Percentiles rank a stretch among this genome's conserved stretches.
These are phyloP conservation scores for Sitophilus oryzae DNA, from an alignment of 1,140 invertebrate species.

Conservation along the genomic window DNA sequence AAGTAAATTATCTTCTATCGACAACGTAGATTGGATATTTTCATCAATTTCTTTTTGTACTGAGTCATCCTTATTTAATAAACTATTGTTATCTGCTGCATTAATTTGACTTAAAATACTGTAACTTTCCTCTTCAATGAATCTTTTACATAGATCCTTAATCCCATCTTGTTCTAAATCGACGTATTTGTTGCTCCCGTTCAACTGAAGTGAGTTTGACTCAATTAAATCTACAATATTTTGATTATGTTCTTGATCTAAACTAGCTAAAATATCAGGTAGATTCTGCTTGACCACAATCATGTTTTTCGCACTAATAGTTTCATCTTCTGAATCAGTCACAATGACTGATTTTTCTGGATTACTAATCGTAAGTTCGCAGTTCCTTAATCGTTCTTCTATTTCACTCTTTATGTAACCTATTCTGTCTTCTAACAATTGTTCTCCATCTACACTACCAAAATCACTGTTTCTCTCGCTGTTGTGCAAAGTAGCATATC, in stretches of 20 bases:
- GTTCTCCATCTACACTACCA: conserved; percentile 18
- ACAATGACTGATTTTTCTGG: not conserved
- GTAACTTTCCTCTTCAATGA: conserved; percentile 2
- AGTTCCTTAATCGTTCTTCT: conserved; percentile 14
- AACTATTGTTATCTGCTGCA: not conserved
- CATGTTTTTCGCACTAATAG: not conserved
- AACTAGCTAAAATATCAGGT: conserved; percentile 17
- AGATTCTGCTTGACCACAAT: conserved; percentile 7
- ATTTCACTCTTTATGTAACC: conserved; percentile 10
- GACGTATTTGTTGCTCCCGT: not conserved
- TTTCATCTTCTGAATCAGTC: not conserved
- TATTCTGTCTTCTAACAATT: conserved; percentile 18
- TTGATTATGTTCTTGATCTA: conserved; percentile 9
- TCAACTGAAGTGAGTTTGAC: not conserved
- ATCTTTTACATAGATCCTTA: not conserved
- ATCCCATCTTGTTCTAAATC: too few relatives aligned
- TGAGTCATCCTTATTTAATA: not conserved
- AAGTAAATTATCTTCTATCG: too few relatives aligned
- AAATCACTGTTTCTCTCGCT: conserved; percentile 21
- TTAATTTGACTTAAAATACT: not conserved
- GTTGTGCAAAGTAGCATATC: conserved; percentile 18
- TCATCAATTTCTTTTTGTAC: conserved; percentile 4
- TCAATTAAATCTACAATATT: conserved; percentile 18
- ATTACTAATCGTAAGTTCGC: not conserved
- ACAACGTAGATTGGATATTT: not conserved